Evolutionary conservation across 1,140 invertebrate species (phyloP), one percentile per base, ranked within the genome.

Genomic region (Drosophila simulans): DNA sequence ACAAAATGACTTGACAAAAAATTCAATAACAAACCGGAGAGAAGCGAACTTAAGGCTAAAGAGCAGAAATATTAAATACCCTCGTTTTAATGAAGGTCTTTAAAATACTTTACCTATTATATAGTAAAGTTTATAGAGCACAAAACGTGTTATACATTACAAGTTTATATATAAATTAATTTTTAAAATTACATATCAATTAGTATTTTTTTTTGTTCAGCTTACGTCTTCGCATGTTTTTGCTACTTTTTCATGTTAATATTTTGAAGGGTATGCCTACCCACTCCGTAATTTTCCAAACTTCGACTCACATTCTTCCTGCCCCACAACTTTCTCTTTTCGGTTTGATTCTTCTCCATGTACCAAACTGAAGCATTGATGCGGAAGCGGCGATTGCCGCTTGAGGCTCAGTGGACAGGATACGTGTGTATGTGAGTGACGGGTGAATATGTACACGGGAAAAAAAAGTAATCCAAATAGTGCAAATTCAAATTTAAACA

Each of bases 341-440:
- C 31, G 54, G 58, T 43, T 58, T 20, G 52, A 62, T 55, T 53
- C 12, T 49, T 65, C 25, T 35, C 27, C 46, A 65, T 54, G 57
- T 68, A 70, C 79, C 75, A 73, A 89, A 88, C 79, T 84, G 72
- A 69, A 75, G 84, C 84, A 88, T 70, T 89, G 84, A 88, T 88
- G 84, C 77, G 84, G 84, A 88, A 88, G 84, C 84, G 72, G 76
- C 80, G 84, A 89, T 89, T 89, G 84, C 80, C 77, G 72, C 40
- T 42, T 46, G 49, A 66, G 62, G 53, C 66, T 68, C 42, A 45
- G 39, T 34, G 68, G 60, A 77, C 56, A 82, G 75, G 66, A 78
- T 72, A 60, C 60, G 79, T 73, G 66, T 76, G 58, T 63, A 54
- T 76, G 58, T 63, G 51, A 60, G 57, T 58, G 69, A 72, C 59